Conservation (phyloP, 2,797 vertebrate genomes). For the Glyptemys insculpta region DNA sequence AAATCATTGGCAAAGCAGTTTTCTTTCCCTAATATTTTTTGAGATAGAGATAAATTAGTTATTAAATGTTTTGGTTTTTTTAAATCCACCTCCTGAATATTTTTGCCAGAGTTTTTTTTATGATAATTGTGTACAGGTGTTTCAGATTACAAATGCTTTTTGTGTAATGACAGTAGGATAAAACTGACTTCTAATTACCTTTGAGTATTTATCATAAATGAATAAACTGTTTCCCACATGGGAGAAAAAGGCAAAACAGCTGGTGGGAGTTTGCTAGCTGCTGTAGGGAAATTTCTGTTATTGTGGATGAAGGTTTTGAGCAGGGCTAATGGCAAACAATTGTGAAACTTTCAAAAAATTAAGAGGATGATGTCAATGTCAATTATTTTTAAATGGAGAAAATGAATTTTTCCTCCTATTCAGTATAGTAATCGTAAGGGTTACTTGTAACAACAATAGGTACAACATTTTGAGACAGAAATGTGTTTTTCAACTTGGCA, state of each 20-base stretch:
- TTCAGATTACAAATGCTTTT: neutral
- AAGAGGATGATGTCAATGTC: neutral
- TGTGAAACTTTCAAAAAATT: neutral
- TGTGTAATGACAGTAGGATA: neutral
- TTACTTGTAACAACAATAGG: neutral
- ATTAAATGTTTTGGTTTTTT: neutral
- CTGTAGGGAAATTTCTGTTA: neutral
- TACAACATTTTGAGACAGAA: neutral
- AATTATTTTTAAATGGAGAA: neutral
- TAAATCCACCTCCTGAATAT: neutral
- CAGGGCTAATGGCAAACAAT: neutral
- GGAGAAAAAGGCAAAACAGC: neutral
- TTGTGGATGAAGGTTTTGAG: neutral
- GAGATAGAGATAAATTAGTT: neutral
- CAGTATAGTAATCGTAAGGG: neutral
- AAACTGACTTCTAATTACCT: neutral
- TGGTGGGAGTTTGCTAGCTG: neutral
- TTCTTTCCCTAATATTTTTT: neutral
- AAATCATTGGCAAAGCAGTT: neutral
- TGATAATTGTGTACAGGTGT: neutral
- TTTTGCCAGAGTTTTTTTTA: neutral
- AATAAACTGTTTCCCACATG: neutral
- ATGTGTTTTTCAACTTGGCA: neutral
- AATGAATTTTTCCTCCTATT: neutral
- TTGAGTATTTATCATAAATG: neutral